These are phyloP conservation scores for Hippasteria phrygiana DNA, from an alignment of 53 echinoderm and acorn worm species.

Conservation along the genomic window DNA sequence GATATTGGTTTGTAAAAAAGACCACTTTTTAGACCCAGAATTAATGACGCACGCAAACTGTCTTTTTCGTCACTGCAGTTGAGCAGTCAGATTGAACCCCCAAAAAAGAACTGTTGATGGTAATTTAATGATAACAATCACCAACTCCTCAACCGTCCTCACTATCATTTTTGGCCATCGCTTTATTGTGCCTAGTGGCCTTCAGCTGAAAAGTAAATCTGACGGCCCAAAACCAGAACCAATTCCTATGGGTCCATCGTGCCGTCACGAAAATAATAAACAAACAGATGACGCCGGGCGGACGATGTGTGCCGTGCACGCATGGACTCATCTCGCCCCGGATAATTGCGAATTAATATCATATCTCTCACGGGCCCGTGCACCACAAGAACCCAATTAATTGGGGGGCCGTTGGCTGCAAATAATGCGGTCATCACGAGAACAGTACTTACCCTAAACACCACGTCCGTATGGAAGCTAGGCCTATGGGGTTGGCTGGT, in stretches of 20 bases:
- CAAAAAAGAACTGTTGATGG: background rate
- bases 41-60: background rate
- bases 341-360: slow-evolving; percentile 61
- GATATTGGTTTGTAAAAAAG: background rate
- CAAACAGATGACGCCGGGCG: background rate
- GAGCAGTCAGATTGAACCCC: background rate
- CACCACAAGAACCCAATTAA: slow-evolving; percentile 31
- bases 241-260: slow-evolving; percentile 3
- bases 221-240: background rate
- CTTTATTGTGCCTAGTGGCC: background rate
- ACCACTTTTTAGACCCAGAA: background rate
- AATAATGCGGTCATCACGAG: slow-evolving; percentile 23
- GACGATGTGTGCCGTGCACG: background rate
- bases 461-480: background rate
- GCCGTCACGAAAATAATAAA: background rate
- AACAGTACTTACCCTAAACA: background rate
- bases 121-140: slow-evolving; percentile 5
- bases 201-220: slow-evolving; percentile 28
- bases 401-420: background rate
- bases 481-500: background rate
- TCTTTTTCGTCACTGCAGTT: background rate
- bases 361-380: background rate
- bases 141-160: background rate
- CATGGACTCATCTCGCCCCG: background rate
- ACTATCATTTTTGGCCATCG: background rate